Evolutionary conservation across 2,888 invertebrate genomes (phyloP).

Genomic region (Sylvicola cinctus): DNA sequence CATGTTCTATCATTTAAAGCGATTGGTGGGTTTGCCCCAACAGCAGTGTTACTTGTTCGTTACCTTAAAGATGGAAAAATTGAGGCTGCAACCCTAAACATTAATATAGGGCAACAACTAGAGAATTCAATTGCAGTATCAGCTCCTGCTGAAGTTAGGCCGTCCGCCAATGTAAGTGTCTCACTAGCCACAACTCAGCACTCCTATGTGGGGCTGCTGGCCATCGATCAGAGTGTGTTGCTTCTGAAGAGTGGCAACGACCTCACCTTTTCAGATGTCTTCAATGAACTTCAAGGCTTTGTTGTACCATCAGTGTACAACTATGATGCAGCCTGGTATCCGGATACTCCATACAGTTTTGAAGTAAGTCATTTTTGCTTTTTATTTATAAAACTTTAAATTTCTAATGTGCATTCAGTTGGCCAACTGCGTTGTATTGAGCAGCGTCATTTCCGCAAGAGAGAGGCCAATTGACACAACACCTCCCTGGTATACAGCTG

Average conservation of each 20-base stretch:
- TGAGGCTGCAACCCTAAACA: constrained; percentile 64
- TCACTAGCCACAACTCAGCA: constrained; percentile 55
- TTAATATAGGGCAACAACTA: constrained; percentile 49
- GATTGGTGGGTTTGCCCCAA: constrained; percentile 52
- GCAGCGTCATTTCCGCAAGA: too few species aligned
- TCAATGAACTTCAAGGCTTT: neutral
- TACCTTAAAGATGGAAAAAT: constrained; percentile 52
- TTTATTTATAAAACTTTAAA: too few species aligned
- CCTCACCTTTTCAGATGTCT: constrained; percentile 18
- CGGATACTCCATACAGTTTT: too few species aligned
- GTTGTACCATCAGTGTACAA: neutral
- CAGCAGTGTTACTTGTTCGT: constrained; percentile 54
- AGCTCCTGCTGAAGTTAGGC: constrained; percentile 35
- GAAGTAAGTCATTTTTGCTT: too few species aligned
- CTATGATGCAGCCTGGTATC: neutral
- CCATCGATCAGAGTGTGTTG: constrained; percentile 56
- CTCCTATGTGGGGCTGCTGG: constrained; percentile 62
- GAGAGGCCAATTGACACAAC: too few species aligned
- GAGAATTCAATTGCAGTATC: constrained; percentile 30
- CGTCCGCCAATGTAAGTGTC: constrained; percentile 53
- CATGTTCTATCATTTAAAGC: constrained; percentile 42
- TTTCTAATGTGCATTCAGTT: neutral
- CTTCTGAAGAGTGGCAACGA: constrained; percentile 48
- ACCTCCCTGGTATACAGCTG: too few species aligned
- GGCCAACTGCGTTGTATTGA: neutral